Percentiles rank a stretch among this genome's conserved stretches.
These are phyloP conservation scores for Hystrix brachyura DNA, from an alignment of 2,113 vertebrate species.

Conservation along the genomic window DNA sequence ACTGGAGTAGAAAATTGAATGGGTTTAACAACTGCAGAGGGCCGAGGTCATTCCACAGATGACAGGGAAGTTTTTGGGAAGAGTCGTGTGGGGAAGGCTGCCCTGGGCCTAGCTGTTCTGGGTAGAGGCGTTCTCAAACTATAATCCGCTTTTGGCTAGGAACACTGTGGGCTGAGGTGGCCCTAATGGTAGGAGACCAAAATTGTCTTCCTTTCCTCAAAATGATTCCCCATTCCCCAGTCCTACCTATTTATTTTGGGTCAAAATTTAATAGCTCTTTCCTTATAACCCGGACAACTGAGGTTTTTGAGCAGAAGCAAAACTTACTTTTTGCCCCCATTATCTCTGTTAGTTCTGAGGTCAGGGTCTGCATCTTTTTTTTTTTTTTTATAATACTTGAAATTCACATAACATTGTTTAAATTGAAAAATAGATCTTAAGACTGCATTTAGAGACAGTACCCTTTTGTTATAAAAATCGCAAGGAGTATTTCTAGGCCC, in stretches of 20 bases:
- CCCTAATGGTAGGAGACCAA: constrained; percentile 65
- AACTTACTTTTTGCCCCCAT: neutral
- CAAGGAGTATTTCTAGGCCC: neutral
- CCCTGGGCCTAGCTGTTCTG: constrained; percentile 11
- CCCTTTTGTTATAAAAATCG: constrained; percentile 48
- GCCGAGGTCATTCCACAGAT: neutral
- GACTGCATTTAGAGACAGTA: constrained; percentile 48
- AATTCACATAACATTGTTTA: constrained; percentile 69
- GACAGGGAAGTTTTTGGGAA: constrained; percentile 7
- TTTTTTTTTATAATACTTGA: neutral
- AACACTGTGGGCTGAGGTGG: constrained; percentile 36
- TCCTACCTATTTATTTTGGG: constrained; percentile 54
- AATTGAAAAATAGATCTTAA: constrained; percentile 68
- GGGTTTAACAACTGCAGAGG: neutral
- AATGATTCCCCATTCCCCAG: constrained; percentile 41
- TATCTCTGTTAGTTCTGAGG: neutral
- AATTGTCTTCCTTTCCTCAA: constrained; percentile 49
- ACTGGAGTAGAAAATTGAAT: neutral
- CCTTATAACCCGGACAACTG: neutral
- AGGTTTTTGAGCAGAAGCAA: neutral
- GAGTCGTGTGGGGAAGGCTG: neutral
- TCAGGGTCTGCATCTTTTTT: no score
- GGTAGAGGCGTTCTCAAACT: constrained; percentile 43
- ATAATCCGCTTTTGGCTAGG: constrained; percentile 35
- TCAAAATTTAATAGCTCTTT: constrained; percentile 36